A percentile compares a stretch with the other conserved stretches of the same genome.
Evolutionary conservation across 2,113 vertebrate species (phyloP).

Genomic region (Scytalopus superciliaris): DNA sequence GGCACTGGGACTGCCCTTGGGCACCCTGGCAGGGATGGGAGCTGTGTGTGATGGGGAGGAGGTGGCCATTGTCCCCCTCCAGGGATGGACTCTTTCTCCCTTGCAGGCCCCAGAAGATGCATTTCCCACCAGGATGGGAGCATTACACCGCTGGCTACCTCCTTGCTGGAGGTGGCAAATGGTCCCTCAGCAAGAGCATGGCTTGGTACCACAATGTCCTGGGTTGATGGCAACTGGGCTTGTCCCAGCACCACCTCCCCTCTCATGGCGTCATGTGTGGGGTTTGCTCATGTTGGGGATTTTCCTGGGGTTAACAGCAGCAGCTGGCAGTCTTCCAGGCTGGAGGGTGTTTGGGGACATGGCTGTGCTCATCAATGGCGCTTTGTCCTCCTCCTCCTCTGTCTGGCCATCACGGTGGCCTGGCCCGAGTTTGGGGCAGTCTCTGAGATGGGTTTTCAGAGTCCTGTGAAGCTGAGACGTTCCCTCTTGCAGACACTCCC

Average conservation of each 20-base stretch:
- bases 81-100: no score
- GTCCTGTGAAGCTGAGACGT: not conserved
- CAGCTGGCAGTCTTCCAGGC: not conserved
- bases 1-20: not conserved
- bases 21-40: not conserved
- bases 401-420: not conserved
- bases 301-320: not conserved
- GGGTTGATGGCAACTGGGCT: not conserved
- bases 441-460: not conserved
- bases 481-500: not conserved
- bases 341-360: not conserved
- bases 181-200: not conserved
- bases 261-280: not conserved
- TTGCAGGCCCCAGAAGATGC: not conserved
- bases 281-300: not conserved
- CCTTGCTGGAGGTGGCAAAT: not conserved
- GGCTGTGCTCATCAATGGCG: not conserved
- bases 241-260: not conserved
- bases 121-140: not conserved
- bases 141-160: fast-evolving
- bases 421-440: fast-evolving
- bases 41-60: not conserved
- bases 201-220: not conserved
- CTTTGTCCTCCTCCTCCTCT: slow-evolving; percentile 33
- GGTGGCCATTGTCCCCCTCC: fast-evolving